Conservation (phyloP, 2,113 vertebrate species). For the Gymnarchus niloticus region DNA sequence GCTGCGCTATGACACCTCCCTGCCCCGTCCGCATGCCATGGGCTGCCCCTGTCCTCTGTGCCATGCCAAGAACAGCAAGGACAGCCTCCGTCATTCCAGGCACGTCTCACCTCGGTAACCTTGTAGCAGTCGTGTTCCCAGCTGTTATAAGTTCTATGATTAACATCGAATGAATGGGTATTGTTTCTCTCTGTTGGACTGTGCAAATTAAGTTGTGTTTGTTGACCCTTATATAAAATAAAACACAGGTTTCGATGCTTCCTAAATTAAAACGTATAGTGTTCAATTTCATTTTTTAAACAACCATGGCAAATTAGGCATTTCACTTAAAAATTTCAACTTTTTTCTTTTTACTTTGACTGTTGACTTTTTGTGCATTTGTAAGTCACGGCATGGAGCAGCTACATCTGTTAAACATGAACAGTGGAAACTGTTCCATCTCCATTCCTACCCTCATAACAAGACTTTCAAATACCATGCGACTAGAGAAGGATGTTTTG, state of each 20-base stretch:
- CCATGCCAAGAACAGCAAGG: slow-evolving; percentile 97
- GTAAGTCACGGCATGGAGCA: neutral
- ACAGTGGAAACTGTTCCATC: neutral
- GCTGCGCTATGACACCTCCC: slow-evolving; percentile 88
- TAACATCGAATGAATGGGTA: neutral
- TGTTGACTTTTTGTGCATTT: too few relatives aligned
- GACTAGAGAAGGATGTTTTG: neutral
- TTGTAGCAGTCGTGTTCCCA: neutral
- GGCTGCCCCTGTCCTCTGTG: slow-evolving; percentile 94
- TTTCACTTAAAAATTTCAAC: neutral
- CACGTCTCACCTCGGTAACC: slow-evolving; percentile 35
- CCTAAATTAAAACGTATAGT: too few relatives aligned
- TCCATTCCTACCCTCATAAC: neutral
- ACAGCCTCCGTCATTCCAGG: slow-evolving; percentile 95
- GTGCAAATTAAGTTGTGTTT: neutral
- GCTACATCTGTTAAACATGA: neutral
- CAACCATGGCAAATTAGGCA: too few relatives aligned
- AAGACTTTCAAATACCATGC: neutral
- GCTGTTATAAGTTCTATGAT: neutral
- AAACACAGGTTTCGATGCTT: too few relatives aligned
- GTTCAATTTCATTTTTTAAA: too few relatives aligned
- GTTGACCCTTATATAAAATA: too few relatives aligned
- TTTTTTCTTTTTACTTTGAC: too few relatives aligned
- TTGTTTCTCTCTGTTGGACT: neutral
- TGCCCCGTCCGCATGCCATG: slow-evolving; percentile 88